Evolutionary conservation across 2,888 invertebrate species (phyloP).

Genomic region (Empis stercorea): DNA sequence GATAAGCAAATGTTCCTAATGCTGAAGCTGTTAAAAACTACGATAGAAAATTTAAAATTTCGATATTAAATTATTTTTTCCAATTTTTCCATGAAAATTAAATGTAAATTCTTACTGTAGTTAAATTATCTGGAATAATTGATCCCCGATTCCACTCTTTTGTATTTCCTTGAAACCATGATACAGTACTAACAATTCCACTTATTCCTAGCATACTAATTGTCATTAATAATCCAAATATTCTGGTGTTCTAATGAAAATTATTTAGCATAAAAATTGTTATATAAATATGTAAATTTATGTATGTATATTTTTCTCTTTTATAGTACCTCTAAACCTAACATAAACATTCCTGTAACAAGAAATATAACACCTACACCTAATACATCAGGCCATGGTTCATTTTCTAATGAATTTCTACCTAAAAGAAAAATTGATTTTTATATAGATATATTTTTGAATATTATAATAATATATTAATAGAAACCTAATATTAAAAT

Average conservation of each 20-base stretch:
- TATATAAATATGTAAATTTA: not conserved
- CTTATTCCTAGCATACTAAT: conserved; percentile 32
- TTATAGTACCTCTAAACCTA: conserved; percentile 46
- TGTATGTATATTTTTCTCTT: conserved; percentile 7
- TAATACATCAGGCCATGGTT: conserved; percentile 46
- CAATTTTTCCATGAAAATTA: not conserved
- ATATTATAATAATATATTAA: not conserved
- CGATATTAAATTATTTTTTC: not conserved
- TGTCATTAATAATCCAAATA: conserved; percentile 33
- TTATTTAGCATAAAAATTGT: not conserved
- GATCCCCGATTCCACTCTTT: conserved; percentile 29
- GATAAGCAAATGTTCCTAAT: conserved; percentile 29
- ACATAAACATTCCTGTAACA: conserved; percentile 43
- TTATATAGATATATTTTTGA: no score
- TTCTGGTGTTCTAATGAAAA: conserved; percentile 28
- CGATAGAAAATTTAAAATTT: conserved; percentile 2
- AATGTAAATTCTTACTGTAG: conserved; percentile 25
- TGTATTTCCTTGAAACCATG: conserved; percentile 27
- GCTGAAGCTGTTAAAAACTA: conserved; percentile 29
- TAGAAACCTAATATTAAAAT: conserved; percentile 39
- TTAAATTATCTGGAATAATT: conserved; percentile 31
- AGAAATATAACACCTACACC: conserved; percentile 43
- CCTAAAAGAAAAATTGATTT: no score
- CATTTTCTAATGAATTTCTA: conserved; percentile 35
- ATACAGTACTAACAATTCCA: conserved; percentile 29